Evolutionary conservation across 1,140 invertebrate species (phyloP), one percentile per base, ranked within the genome.

Genomic region (Archivesica marissinica): DNA sequence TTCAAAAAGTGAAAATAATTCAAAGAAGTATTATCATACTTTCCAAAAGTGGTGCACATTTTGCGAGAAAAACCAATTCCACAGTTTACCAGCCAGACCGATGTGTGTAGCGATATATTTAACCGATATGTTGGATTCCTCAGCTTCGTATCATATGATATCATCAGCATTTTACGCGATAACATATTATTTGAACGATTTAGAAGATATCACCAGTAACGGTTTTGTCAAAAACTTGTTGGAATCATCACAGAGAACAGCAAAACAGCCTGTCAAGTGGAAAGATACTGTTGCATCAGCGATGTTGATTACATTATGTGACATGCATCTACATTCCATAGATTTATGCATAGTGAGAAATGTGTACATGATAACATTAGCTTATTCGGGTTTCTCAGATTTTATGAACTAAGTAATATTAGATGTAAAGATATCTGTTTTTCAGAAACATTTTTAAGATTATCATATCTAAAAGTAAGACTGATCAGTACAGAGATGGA

Each of bases 401-500:
- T 54, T 23, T 35, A 70, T 33, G 78, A 81, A 70, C 35, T 80
- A 0, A 25, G 64, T 70, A 47, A 81, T 39, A 9, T 52, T 56
- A 1, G 17, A 28, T 78, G 79, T 47, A 50, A 39, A 35, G 79
- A 82, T 59, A 41, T 83, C 2, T n/a, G 0, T n/a, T 64, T 83
- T 72, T n/a, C 20, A 44, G 70, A 64, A 15, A 56, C 44, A 13
- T 39, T 64, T 66, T n/a, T 83, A n/a, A 35, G 20, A n/a, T 75
- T 15, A n/a, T 28, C n/a, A 64, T 83, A 50, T 2, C 11, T 23
- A 76, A 77, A 30, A 81, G 79, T 28, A 81, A 81, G 72, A 81
- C 79, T 56, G 52, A 81, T 72, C 44, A 41, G 30, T 81, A 81
- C n/a, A 81, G 79, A 72, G 2, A 54, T n/a, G 84, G 84, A 44